A percentile compares a stretch with the other conserved stretches of the same genome.
Evolutionary conservation across 2,888 invertebrate species (phyloP).

Genomic region (Entomobrya multifasciata): DNA sequence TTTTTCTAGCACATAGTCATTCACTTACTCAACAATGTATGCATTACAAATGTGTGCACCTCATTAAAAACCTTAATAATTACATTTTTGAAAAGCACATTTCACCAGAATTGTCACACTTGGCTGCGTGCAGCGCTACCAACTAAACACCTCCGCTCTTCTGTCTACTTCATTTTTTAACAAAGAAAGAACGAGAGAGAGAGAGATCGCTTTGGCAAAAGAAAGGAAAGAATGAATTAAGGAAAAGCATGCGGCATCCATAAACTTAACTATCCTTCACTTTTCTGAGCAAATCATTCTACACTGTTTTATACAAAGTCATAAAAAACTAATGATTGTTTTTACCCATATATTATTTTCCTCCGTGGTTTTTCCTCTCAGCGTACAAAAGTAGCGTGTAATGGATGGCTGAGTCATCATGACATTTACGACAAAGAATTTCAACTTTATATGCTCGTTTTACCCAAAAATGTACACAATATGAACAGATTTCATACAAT

Average conservation of each 20-base stretch:
- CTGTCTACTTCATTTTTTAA: not conserved
- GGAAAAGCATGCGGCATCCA: constrained; percentile 10
- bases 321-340: constrained; percentile 50
- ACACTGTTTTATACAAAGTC: not conserved
- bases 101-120: constrained; percentile 70
- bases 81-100: constrained; percentile 62
- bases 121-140: constrained; percentile 50
- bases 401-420: constrained; percentile 71
- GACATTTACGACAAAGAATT: constrained; percentile 71
- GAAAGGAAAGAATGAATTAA: too few species aligned
- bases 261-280: not conserved
- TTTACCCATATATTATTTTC: constrained; percentile 42
- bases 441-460: constrained; percentile 61
- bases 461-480: constrained; percentile 51
- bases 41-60: constrained; percentile 56
- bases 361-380: not conserved
- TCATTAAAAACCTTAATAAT: constrained; percentile 66
- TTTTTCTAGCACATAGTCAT: not conserved
- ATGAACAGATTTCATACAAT: too few species aligned
- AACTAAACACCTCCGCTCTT: not conserved
- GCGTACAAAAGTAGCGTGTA: constrained; percentile 43
- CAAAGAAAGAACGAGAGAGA: constrained; percentile 13
- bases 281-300: not conserved
- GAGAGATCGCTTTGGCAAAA: not conserved
- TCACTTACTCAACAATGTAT: constrained; percentile 22